Evolutionary conservation across 1,140 invertebrate species (phyloP).

Genomic region (Trichonephila clavata): DNA sequence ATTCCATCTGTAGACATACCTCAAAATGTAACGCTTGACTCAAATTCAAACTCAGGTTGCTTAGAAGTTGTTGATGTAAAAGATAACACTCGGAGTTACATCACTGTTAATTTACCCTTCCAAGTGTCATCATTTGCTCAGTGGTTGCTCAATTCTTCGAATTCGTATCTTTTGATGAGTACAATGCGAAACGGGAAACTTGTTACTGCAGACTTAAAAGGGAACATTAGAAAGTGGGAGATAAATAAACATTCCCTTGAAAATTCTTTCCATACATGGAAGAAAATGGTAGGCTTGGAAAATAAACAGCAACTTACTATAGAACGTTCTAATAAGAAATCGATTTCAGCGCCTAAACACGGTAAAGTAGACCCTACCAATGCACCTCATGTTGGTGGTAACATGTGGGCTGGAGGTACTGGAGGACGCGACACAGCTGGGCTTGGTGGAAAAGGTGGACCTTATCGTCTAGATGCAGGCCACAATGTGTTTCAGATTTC

Average conservation of each 20-base stretch:
- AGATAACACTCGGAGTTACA: slow-evolving; percentile 1
- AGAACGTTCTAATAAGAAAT: slow-evolving; percentile 59
- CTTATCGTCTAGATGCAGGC: slow-evolving; percentile 94
- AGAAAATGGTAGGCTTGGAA: slow-evolving; percentile 82
- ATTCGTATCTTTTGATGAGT: slow-evolving; percentile 49
- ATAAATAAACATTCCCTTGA: slow-evolving; percentile 82
- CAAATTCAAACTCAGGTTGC: not conserved
- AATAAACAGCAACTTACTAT: slow-evolving; percentile 76
- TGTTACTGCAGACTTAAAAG: slow-evolving; percentile 84
- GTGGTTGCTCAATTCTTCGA: slow-evolving; percentile 62
- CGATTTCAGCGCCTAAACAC: slow-evolving; percentile 85
- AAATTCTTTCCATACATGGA: slow-evolving; percentile 82
- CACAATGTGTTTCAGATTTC: slow-evolving; percentile 95
- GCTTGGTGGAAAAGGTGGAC: slow-evolving; percentile 94
- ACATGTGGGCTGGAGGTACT: slow-evolving; percentile 97
- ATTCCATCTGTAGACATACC: slow-evolving; percentile 1
- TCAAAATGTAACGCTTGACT: not conserved
- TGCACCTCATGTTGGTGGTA: slow-evolving; percentile 96
- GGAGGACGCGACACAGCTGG: slow-evolving; percentile 95
- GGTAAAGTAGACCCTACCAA: slow-evolving; percentile 94
- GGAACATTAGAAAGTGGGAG: slow-evolving; percentile 85
- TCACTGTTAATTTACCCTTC: not conserved
- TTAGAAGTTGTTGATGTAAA: slow-evolving; percentile 61
- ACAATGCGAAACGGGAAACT: slow-evolving; percentile 81
- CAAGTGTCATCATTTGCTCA: slow-evolving; percentile 42